Base-by-base conservation (phyloP, 2,113 vertebrate species). In the Apistogramma diplotaenia region DNA sequence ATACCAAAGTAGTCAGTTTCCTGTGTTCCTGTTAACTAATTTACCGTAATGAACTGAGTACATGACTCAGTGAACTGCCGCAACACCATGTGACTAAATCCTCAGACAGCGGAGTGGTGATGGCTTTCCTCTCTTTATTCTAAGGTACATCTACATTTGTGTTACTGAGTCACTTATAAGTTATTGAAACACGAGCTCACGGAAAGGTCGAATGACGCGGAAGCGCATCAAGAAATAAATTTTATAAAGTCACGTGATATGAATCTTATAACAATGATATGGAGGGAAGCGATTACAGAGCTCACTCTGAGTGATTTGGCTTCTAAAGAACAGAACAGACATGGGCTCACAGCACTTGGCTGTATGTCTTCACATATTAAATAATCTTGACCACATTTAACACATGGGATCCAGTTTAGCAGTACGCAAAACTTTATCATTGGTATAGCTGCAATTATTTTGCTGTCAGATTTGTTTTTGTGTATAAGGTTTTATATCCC, bases 21-120 rank as follows among this genome's bases (percentile, higher is more conserved):
- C 74, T 81, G 57, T 4, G 12, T 8, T 46, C 16, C 46, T 58
- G 19, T 74, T 23, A 57, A 77, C 25, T 77, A 78, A 89, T 76
- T 25, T 21, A 82, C n/a, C n/a, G n/a, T n/a, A n/a, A n/a, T n/a
- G n/a, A 31, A 19, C 11, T 1, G 37, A 82, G 70, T 51, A 5
- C 1, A 18, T 60, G 67, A 53, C 19, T 13, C 35, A 2, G 53
- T 21, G 53, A 2, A 53, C 85, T 88, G 88, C 82, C 79, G 23
- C 65, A 6, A 40, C 27, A 78, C 15, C 89, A 89, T 79, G 80
- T 87, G 87, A 74, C 61, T 82, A 25, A 55, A n/a, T 78, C n/a
- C 5, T 74, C 4, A 35, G 49, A 25, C 6, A 16, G 18, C 31
- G 27, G n/a, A 43, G 13, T 43, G 35, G 1, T 0, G 37, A 46